Base-by-base conservation (phyloP, 2,113 vertebrate genomes). In the Maylandia zebra region DNA sequence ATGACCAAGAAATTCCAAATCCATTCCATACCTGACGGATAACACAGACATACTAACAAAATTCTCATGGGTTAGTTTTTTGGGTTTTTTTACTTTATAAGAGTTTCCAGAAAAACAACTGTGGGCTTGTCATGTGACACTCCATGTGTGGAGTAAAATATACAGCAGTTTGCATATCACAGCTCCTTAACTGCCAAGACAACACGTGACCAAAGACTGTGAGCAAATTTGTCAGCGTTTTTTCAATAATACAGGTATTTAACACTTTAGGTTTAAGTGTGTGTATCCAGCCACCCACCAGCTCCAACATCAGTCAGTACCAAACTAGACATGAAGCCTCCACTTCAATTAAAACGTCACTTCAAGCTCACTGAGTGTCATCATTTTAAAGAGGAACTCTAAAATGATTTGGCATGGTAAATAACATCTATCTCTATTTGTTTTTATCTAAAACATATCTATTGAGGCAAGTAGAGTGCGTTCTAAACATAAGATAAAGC, bases 121-220 rank as follows among this genome's bases (percentile, higher is more conserved):
- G 16, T 10, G 57, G 30, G 5, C 16, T 34, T 9, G 14, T 16
- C 27, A 24, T 27, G 11, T 56, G 14, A 61, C 30, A 59, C 27
- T 16, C 8, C 1, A 32, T 16, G 11, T 59, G 45, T 48, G 45
- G 0, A 38, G 36, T 24, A 48, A 22, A 69, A 4, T 69, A 0
- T 41, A 41, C 8, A 71, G n/a, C 36, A 43, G 36, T 71, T 43
- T 43, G 36, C 19, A 22, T 24, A 17, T 30, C 71, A 48, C 41
- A 76, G 71, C 41, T 76, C 71, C 32, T 12, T 66, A 76, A 48
- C 71, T 76, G 24, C 24, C 14, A 19, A 30, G 22, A 48, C 8
- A 17, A 48, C 69, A 48, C 3, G 0, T 48, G 41, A 48, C 24
- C 69, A 30, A 48, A 76, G 0, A 10, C 69, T 76, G 30, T 76